Evolutionary conservation across 1,140 invertebrate genomes (phyloP).

Genomic region (Papilio aristodemus): DNA sequence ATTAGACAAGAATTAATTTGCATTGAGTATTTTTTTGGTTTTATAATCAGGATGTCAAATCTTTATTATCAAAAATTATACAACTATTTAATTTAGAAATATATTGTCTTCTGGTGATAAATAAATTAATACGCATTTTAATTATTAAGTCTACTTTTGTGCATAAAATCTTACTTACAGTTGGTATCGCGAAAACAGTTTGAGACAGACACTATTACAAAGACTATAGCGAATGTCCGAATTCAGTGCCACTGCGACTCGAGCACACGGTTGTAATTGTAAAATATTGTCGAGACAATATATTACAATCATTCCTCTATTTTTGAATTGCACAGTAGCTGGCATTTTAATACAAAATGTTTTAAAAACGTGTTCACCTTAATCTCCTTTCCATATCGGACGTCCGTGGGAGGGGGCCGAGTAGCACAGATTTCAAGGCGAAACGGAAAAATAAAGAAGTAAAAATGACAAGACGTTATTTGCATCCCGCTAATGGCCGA

Average conservation of each 20-base stretch:
- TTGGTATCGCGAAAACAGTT: no score
- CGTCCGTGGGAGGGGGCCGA: constrained; percentile 61
- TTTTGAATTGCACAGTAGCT: constrained; percentile 8
- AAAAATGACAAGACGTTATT: constrained; percentile 80
- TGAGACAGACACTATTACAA: no score
- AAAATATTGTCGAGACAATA: background rate
- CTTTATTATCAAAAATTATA: no score
- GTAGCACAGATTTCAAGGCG: constrained; percentile 57
- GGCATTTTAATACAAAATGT: constrained; percentile 1
- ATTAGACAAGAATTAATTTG: background rate
- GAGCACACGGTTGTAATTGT: background rate
- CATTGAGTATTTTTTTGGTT: no score
- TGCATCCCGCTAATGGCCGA: constrained; percentile 78
- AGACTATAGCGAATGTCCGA: background rate
- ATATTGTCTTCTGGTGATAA: no score
- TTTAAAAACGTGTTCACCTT: constrained; percentile 41
- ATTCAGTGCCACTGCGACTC: background rate
- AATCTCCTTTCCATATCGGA: constrained; percentile 59
- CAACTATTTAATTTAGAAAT: no score
- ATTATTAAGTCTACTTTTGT: no score
- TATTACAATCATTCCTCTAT: constrained; percentile 7
- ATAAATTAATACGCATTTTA: no score
- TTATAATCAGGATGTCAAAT: no score
- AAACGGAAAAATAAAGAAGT: constrained; percentile 75
- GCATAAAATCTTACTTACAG: no score